These are phyloP conservation scores for Narcine bancroftii DNA, from an alignment of 2,113 vertebrate genomes.

Conservation along the genomic window DNA sequence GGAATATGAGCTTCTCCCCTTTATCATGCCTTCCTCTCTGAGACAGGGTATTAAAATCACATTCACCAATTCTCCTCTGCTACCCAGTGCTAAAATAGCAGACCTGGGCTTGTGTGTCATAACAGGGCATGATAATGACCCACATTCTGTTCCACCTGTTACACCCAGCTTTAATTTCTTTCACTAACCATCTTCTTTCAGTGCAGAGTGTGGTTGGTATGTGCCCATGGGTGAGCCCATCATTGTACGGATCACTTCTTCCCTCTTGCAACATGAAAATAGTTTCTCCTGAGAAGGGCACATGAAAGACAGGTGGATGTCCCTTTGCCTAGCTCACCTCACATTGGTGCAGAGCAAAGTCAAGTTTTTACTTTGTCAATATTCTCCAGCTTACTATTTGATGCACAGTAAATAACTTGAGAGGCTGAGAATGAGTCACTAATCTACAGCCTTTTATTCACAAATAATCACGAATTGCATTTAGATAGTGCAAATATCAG, in stretches of 20 bases:
- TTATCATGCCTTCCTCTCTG: neutral
- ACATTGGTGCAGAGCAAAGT: too few relatives aligned
- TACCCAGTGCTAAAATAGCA: neutral
- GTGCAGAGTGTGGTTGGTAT: neutral
- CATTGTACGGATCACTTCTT: neutral
- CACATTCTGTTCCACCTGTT: neutral
- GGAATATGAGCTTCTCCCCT: neutral
- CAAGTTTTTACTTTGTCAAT: neutral
- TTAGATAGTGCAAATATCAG: neutral
- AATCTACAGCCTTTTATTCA: too few relatives aligned
- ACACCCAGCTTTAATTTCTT: neutral
- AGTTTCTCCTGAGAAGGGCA: neutral
- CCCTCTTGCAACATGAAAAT: neutral
- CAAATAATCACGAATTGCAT: too few relatives aligned
- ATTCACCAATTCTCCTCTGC: neutral
- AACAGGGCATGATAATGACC: neutral
- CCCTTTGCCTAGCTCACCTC: neutral
- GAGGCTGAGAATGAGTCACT: too few relatives aligned
- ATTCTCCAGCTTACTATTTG: neutral
- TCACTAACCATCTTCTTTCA: neutral
- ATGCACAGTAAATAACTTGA: too few relatives aligned
- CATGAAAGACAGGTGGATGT: neutral
- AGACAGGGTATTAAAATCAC: neutral
- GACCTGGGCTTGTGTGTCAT: neutral
- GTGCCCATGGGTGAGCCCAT: neutral